Conservation (phyloP, 2,797 vertebrate species). For the Lacerta viridis region DNA sequence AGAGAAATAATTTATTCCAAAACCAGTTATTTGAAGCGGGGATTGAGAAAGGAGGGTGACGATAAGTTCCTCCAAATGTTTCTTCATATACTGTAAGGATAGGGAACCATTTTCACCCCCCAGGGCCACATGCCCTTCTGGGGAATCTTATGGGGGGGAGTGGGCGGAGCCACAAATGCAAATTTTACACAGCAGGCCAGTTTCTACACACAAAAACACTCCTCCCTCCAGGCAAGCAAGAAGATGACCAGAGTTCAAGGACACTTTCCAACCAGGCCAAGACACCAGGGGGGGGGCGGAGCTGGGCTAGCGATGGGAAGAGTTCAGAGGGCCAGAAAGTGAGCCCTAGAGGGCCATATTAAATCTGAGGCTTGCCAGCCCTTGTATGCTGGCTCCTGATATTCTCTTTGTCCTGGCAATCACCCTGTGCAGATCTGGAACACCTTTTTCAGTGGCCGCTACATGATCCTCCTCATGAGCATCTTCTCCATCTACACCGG, state of each 20-base stretch:
- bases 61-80: background rate
- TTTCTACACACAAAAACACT: too few relatives aligned
- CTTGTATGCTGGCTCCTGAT: background rate
- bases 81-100: fast-evolving
- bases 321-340: too few relatives aligned
- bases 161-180: too few relatives aligned
- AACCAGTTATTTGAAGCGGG: background rate
- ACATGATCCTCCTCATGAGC: slow-evolving; percentile 85
- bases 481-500: slow-evolving; percentile 87
- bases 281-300: too few relatives aligned
- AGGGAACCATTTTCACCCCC: background rate
- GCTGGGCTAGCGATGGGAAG: too few relatives aligned
- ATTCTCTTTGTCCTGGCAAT: background rate
- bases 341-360: too few relatives aligned
- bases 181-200: too few relatives aligned
- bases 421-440: slow-evolving; percentile 82
- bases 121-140: background rate
- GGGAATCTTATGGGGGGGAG: too few relatives aligned
- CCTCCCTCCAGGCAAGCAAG: too few relatives aligned
- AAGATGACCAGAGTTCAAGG: too few relatives aligned
- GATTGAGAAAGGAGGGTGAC: too few relatives aligned
- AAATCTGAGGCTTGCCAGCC: background rate
- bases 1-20: background rate
- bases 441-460: slow-evolving; percentile 84
- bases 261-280: too few relatives aligned